Conservation (phyloP, 2,797 vertebrate genomes). For the Platalea minor region DNA sequence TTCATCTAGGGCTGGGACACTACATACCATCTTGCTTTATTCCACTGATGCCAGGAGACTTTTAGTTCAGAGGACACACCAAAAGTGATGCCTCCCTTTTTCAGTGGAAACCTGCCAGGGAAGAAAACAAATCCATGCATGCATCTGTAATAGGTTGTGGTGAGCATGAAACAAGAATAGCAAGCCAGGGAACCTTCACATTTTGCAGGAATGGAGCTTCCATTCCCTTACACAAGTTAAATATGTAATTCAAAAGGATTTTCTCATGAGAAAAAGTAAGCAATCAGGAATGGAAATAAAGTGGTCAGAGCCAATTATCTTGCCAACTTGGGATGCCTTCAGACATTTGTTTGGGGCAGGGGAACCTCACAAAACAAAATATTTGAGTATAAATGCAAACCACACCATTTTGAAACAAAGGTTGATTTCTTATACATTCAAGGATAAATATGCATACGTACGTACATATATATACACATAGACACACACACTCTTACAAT, state of each 20-base stretch:
- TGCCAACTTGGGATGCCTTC: not conserved
- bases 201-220: not conserved
- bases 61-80: constrained; percentile 74
- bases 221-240: constrained; percentile 1
- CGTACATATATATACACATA: not conserved
- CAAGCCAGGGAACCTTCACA: not conserved
- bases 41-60: constrained; percentile 74
- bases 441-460: not conserved
- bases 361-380: not conserved
- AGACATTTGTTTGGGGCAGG: not conserved
- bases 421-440: not conserved
- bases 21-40: not conserved
- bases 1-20: constrained; percentile 67
- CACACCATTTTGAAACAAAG: not conserved
- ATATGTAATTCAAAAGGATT: not conserved
- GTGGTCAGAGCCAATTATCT: not conserved
- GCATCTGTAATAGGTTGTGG: not conserved
- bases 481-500: not conserved
- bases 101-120: not conserved
- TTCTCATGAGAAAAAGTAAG: constrained; percentile 49
- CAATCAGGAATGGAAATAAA: not conserved
- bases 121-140: not conserved
- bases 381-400: not conserved
- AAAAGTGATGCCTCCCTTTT: constrained; percentile 34
- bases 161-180: not conserved